Percentiles rank a stretch among this genome's conserved stretches.
phyloP scores from a whole-genome alignment of 2,113 vertebrate genomes.

The Fukomys damarensis region DNA sequence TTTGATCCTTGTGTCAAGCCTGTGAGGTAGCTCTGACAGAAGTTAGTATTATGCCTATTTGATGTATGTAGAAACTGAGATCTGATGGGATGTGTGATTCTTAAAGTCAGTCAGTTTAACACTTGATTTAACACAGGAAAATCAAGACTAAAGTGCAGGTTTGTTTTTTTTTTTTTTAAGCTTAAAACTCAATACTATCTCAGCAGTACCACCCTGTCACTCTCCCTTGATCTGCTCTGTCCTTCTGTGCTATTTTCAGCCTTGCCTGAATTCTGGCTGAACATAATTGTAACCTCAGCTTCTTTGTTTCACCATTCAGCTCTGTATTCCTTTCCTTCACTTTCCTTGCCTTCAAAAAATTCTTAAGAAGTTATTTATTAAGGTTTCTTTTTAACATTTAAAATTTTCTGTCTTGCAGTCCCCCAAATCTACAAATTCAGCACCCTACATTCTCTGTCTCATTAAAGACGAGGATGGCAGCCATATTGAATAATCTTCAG shows the following conservation, averaged over 20 bases:
- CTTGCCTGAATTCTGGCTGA: background rate
- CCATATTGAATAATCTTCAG: background rate
- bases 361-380: background rate
- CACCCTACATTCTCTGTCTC: background rate
- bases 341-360: background rate
- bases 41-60: background rate
- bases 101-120: background rate
- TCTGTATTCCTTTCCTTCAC: background rate
- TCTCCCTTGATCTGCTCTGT: background rate
- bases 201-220: accelerated
- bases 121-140: background rate
- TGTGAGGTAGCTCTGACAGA: background rate
- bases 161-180: too few species aligned
- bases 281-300: background rate
- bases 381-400: slow-evolving; percentile 1
- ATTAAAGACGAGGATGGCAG: background rate
- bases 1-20: background rate
- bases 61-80: background rate
- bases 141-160: background rate
- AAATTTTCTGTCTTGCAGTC: background rate
- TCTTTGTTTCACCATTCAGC: background rate
- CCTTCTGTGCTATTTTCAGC: background rate
- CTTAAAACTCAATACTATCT: background rate
- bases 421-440: background rate
- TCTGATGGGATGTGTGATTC: background rate